These are phyloP conservation scores for Silurus aristotelis DNA, from an alignment of 2,797 vertebrate species.

Conservation along the genomic window DNA sequence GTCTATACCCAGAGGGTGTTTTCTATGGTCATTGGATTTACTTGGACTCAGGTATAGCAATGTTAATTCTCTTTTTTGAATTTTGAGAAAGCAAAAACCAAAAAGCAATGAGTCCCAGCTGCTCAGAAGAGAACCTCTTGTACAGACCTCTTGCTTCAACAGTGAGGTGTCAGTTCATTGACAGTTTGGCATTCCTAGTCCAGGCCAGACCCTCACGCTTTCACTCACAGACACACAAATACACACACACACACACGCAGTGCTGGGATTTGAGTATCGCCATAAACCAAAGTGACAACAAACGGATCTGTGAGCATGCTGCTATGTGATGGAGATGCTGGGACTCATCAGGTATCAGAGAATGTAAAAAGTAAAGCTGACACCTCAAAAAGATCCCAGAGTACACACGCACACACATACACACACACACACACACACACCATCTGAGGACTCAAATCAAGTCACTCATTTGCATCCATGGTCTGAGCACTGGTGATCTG, in stretches of 20 bases:
- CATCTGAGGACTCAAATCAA: conserved; percentile 42
- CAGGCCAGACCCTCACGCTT: conserved; percentile 19
- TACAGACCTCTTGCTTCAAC: conserved; percentile 43
- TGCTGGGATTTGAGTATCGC: conserved; percentile 28
- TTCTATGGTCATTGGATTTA: conserved; percentile 30
- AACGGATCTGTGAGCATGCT: conserved; percentile 26
- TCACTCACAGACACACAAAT: background rate
- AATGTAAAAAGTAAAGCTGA: conserved; percentile 41
- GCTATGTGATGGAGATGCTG: conserved; percentile 36
- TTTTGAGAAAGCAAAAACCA: conserved; percentile 24
- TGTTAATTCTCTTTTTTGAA: conserved; percentile 34
- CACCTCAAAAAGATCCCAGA: conserved; percentile 49
- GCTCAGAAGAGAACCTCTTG: conserved; percentile 17
- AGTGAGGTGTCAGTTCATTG: conserved; percentile 42
- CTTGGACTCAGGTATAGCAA: conserved; percentile 16
- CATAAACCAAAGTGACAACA: conserved; percentile 51
- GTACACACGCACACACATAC: conserved; percentile 2
- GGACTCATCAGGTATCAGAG: conserved; percentile 42
- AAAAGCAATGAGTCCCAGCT: conserved; percentile 53
- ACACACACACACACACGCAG: background rate
- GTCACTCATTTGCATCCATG: conserved; percentile 41
- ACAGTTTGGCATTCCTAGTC: conserved; percentile 44
- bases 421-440: conserved; percentile 37
- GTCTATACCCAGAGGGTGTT: background rate
- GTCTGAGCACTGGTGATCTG: conserved; percentile 30